Conservation (phyloP, 2,888 invertebrate species). For the Synergus itoensis region DNA sequence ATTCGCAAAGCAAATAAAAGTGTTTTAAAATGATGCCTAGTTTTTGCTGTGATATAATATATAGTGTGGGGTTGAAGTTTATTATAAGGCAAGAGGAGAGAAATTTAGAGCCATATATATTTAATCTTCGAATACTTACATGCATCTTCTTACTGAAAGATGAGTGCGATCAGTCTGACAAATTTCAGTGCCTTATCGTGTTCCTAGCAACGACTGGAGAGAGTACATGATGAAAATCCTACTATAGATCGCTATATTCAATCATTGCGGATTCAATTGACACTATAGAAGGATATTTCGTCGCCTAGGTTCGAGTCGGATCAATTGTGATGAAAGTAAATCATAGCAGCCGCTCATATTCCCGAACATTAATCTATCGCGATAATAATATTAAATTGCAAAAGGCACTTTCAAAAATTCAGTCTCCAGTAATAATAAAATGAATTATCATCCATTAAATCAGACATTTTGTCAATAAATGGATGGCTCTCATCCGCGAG, state of each 20-base stretch:
- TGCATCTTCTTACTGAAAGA: constrained; percentile 15
- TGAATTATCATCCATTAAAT: too few relatives aligned
- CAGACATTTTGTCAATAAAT: too few relatives aligned
- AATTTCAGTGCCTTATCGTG: constrained; percentile 58
- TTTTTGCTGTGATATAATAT: too few relatives aligned
- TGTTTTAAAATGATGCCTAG: too few relatives aligned
- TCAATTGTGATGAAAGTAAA: not conserved
- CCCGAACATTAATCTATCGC: not conserved
- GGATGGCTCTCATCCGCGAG: not conserved
- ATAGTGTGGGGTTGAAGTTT: not conserved
- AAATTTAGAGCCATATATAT: not conserved
- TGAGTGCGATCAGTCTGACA: constrained; percentile 59
- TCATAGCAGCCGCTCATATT: not conserved
- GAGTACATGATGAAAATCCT: constrained; percentile 57
- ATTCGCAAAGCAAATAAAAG: too few relatives aligned
- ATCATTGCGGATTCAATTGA: constrained; percentile 62
- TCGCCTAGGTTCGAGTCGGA: constrained; percentile 32
- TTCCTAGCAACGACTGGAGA: constrained; percentile 48
- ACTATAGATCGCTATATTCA: constrained; percentile 60
- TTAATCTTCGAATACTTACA: not conserved
- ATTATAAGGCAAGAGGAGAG: not conserved
- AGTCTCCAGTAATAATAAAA: too few relatives aligned
- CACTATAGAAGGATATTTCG: constrained; percentile 59
- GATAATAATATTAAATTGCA: not conserved
- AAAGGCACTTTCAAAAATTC: not conserved